Conservation (phyloP, 2,797 vertebrate species). For the Streptopelia turtur region DNA sequence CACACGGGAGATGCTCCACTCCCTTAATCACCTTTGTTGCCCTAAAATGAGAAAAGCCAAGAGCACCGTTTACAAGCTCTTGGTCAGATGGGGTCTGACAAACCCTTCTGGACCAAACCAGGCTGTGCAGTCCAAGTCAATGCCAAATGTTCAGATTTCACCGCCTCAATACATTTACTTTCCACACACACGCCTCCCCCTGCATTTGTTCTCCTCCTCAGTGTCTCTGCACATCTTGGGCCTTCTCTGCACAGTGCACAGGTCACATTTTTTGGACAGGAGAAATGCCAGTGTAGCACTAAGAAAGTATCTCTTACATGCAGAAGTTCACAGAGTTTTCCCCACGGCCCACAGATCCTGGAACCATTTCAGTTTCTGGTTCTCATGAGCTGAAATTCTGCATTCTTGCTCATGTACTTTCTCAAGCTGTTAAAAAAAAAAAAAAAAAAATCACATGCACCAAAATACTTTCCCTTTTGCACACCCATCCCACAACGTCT, state of each 20-base stretch:
- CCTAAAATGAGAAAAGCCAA: neutral
- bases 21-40: no score
- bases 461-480: conserved; percentile 7
- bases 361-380: neutral
- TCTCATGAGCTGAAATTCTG: neutral
- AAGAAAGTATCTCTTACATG: neutral
- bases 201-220: neutral
- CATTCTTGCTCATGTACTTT: conserved; percentile 10
- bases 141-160: neutral
- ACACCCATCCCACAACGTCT: neutral
- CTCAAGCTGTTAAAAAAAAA: neutral
- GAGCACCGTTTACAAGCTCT: neutral
- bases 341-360: neutral
- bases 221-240: neutral
- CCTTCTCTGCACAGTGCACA: neutral
- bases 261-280: neutral
- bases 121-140: neutral
- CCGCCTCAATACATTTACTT: neutral
- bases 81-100: neutral
- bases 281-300: neutral
- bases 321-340: neutral
- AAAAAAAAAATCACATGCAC: neutral
- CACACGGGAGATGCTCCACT: no score
- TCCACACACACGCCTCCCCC: no score
- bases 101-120: neutral